Base-by-base conservation (phyloP, 2,888 invertebrate genomes). In the Fabriciana adippe region DNA sequence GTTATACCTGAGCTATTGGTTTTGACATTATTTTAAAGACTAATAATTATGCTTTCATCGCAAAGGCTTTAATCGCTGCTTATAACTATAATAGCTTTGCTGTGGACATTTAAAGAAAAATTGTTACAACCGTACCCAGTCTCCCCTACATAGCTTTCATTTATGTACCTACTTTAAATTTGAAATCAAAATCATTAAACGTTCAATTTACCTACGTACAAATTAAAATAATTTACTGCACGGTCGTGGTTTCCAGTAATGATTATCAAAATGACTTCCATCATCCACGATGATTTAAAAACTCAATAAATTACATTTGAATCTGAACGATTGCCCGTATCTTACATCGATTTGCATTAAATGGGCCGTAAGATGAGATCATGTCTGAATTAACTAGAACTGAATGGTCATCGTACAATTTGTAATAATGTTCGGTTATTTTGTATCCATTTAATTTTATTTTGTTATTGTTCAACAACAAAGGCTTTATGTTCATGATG, bases 301-400 rank as follows among this genome's bases (percentile, higher is more conserved):
- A 81, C 84, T 85, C 86, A 85, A 90, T 87, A 87, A 88, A 87
- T 89, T 88, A 88, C 67, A 8, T 59, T 59, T 16, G 48, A 69
- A 67, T 85, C 76, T 88, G 89, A 88, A 74, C 76, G 82, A 74
- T 69, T 77, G 78, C 53, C 45, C 73, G 73, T 81, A 81, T 89
- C 88, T 88, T 88, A 86, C 86, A 88, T 87, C 89, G 89, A 90
- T 91, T 90, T 89, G 89, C 85, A 87, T 91, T 90, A 89, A 90
- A 91, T 89, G 87, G 79, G 79, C 86, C 89, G 81, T 90, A 87
- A 83, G 88, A 90, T 90, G 89, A 88, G 88, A 85, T 85, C 82
- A 84, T 84, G 79, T 81, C 74, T 80, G 68, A 82, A 79, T 74
- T 86, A 90, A 88, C 83, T 81, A 77, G 75, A 82, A 82, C 81